A percentile compares a stretch with the other conserved stretches of the same genome.
Conservation (phyloP, 2,113 vertebrate genomes). For the Trematocara unimaculatum region DNA sequence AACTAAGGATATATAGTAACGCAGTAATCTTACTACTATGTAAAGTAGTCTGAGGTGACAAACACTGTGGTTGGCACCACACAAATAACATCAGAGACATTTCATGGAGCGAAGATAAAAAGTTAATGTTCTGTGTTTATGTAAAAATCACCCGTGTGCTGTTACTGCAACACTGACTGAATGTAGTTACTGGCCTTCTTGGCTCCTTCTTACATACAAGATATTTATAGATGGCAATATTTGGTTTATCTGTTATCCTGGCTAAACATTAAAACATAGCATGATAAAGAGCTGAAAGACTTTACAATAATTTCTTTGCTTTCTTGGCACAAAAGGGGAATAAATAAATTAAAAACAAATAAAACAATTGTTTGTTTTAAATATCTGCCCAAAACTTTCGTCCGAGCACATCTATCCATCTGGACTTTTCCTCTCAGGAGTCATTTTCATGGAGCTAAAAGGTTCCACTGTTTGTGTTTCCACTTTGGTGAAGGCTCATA, state of each 20-base stretch:
- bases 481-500: neutral
- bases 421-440: neutral
- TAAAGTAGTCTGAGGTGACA: neutral
- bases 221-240: rapidly evolving
- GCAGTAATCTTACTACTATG: neutral
- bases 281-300: neutral
- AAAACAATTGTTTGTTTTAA: neutral
- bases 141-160: neutral
- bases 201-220: neutral
- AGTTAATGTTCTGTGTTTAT: neutral
- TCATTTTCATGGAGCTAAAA: neutral
- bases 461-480: neutral
- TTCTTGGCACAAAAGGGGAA: neutral
- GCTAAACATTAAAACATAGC: neutral
- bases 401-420: neutral
- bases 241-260: neutral
- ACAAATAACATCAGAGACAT: neutral
- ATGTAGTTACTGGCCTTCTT: rapidly evolving
- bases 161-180: neutral
- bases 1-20: neutral
- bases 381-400: neutral
- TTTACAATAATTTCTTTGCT: neutral
- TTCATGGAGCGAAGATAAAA: neutral
- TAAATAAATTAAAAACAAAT: neutral
- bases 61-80: neutral